phyloP scores from a whole-genome alignment of 30 jellyfish, hydroid and myxozoan species.

The Turritopsis dohrnii region DNA sequence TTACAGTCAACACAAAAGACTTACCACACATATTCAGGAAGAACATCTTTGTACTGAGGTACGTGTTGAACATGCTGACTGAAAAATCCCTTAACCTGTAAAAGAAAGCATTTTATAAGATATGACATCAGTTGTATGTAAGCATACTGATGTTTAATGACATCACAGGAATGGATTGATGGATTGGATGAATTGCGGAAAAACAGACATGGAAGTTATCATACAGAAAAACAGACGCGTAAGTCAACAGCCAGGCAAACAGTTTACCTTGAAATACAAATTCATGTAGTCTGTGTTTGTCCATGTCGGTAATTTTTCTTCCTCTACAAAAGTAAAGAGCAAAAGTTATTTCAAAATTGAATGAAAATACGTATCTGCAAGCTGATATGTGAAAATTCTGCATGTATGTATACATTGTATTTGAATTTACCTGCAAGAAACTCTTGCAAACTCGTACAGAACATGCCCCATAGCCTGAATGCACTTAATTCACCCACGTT shows the following conservation, averaged over 20 bases:
- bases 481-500: conserved; percentile 96
- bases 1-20: conserved; percentile 6
- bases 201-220: neutral
- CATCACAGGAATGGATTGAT: no score
- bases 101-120: no score
- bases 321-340: conserved; percentile 45
- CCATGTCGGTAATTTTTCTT: conserved; percentile 57
- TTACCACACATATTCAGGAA: conserved; percentile 73
- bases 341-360: no score
- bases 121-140: no score
- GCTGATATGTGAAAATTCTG: no score
- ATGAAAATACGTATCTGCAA: neutral
- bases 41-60: conserved; percentile 70
- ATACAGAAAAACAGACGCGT: neutral
- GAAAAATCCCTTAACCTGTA: conserved; percentile 70
- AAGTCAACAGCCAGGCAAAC: neutral
- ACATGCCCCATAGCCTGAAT: conserved; percentile 66
- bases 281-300: conserved; percentile 81
- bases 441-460: conserved; percentile 51
- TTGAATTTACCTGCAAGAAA: conserved; percentile 64
- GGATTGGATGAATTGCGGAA: neutral
- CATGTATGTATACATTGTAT: no score
- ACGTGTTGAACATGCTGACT: conserved; percentile 66
- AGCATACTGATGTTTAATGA: no score
- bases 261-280: conserved; percentile 69